Percentiles rank a stretch among this genome's conserved stretches.
These are phyloP conservation scores for Octodonta nipae DNA, from an alignment of 2,888 invertebrate species.

Conservation along the genomic window DNA sequence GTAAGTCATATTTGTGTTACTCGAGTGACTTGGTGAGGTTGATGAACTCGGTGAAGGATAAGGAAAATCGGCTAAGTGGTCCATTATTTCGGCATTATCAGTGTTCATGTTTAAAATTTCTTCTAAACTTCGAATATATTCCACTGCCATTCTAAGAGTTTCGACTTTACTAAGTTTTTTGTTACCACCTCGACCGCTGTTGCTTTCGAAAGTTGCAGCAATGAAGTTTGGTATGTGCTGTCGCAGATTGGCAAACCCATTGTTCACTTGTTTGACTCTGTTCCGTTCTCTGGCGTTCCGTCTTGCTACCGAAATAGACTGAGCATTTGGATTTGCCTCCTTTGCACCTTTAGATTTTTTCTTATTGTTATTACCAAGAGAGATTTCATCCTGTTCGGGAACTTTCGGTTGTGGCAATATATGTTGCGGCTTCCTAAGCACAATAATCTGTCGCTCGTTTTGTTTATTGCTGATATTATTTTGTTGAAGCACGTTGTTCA, in stretches of 20 bases:
- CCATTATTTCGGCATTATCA: slow-evolving; percentile 18
- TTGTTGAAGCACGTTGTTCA: slow-evolving; percentile 51
- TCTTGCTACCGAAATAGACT: slow-evolving; percentile 56
- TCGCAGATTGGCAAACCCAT: slow-evolving; percentile 76
- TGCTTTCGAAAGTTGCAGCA: slow-evolving; percentile 52
- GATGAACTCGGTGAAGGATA: slow-evolving; percentile 24
- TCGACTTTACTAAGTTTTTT: slow-evolving; percentile 81
- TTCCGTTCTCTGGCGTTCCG: slow-evolving; percentile 87
- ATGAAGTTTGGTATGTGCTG: slow-evolving; percentile 78
- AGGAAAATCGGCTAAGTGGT: slow-evolving; percentile 34
- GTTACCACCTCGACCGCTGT: slow-evolving; percentile 50
- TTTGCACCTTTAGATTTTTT: slow-evolving; percentile 19
- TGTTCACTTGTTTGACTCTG: slow-evolving; percentile 83
- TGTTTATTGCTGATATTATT: slow-evolving; percentile 45
- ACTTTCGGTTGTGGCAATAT: slow-evolving; percentile 29
- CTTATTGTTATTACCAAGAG: slow-evolving; percentile 29
- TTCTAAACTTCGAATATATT: slow-evolving; percentile 74
- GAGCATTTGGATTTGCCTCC: slow-evolving; percentile 44
- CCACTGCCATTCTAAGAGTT: slow-evolving; percentile 78
- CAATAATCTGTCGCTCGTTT: slow-evolving; percentile 38
- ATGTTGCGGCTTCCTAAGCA: slow-evolving; percentile 42
- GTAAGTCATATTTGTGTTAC: slow-evolving; percentile 13
- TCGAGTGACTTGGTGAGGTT: slow-evolving; percentile 21
- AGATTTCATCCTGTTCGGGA: slow-evolving; percentile 24
- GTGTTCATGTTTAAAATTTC: slow-evolving; percentile 44